Percentiles rank a stretch among this genome's conserved stretches.
These are phyloP conservation scores for Ptilorrhoa leucosticta DNA, from an alignment of 2,113 vertebrate species.

Conservation along the genomic window DNA sequence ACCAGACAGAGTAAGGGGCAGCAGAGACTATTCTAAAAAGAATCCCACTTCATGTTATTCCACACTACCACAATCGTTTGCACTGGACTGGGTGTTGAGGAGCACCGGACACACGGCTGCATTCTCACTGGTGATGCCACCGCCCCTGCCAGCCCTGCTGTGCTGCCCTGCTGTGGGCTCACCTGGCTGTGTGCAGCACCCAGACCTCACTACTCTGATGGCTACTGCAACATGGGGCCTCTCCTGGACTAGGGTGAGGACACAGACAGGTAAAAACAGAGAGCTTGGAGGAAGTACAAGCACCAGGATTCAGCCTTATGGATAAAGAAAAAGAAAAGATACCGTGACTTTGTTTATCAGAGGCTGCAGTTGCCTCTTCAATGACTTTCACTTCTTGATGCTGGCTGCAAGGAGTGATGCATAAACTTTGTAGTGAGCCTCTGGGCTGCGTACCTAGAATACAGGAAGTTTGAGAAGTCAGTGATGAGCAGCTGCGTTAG, in stretches of 20 bases:
- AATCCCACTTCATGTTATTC: not conserved
- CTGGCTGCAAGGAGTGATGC: not conserved
- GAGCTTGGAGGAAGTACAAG: not conserved
- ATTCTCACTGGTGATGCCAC: fast-evolving
- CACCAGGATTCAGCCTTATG: not conserved
- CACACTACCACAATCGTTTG: not conserved
- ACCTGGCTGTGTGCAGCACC: not conserved
- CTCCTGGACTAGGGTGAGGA: not conserved
- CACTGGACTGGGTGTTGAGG: fast-evolving
- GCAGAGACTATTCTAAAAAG: not conserved
- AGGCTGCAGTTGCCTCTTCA: not conserved
- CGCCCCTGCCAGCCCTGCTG: too few relatives aligned
- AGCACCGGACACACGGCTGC: not conserved
- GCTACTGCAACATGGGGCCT: fast-evolving
- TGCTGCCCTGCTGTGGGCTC: not conserved
- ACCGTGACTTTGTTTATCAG: fast-evolving
- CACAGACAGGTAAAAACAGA: not conserved
- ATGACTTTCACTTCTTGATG: fast-evolving
- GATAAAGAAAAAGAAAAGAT: not conserved
- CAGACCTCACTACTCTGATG: not conserved
- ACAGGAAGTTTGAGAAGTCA: not conserved
- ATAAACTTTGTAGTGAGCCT: not conserved
- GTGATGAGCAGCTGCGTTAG: not conserved
- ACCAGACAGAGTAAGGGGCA: not conserved
- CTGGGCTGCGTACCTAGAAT: not conserved